Percentiles rank a stretch among this genome's conserved stretches.
Evolutionary conservation across 2,888 invertebrate species (phyloP).

Genomic region (Xylota segnis): DNA sequence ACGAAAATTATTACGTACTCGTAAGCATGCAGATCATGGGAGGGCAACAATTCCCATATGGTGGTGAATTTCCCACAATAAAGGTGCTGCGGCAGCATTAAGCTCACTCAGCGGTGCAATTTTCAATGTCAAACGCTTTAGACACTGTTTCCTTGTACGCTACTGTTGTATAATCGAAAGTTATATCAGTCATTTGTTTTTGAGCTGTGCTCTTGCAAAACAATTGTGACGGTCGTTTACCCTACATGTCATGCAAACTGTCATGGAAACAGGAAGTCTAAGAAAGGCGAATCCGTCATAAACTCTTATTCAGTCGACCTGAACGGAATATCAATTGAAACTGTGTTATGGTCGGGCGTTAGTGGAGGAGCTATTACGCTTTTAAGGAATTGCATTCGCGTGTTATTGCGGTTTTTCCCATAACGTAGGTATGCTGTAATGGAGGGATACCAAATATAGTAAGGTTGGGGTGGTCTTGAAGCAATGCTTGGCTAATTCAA

Average conservation of each 20-base stretch:
- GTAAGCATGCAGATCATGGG: constrained; percentile 10
- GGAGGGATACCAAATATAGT: constrained; percentile 9
- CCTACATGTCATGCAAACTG: constrained; percentile 35
- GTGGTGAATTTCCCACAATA: constrained; percentile 37
- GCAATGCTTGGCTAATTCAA: neutral
- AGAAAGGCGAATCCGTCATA: constrained; percentile 46
- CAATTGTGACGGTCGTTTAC: constrained; percentile 64
- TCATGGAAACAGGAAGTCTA: constrained; percentile 33
- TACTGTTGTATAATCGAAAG: constrained; percentile 42
- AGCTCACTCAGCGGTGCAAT: constrained; percentile 54
- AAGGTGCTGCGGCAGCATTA: constrained; percentile 9
- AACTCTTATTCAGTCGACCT: constrained; percentile 13
- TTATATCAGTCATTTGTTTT: constrained; percentile 29
- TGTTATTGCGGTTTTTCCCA: constrained; percentile 6
- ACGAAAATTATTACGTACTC: constrained; percentile 16
- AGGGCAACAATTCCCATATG: constrained; percentile 35
- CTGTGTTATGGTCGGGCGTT: neutral
- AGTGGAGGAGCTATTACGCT: constrained; percentile 1
- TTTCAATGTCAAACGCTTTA: constrained; percentile 61
- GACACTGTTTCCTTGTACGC: constrained; percentile 18
- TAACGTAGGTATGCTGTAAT: neutral
- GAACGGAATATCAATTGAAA: constrained; percentile 43
- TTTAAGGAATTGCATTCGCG: constrained; percentile 2
- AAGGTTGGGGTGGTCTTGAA: neutral
- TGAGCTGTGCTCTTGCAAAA: constrained; percentile 30